Evolutionary conservation across 2,888 invertebrate species (phyloP).

Genomic region (Dioctria rufipes): DNA sequence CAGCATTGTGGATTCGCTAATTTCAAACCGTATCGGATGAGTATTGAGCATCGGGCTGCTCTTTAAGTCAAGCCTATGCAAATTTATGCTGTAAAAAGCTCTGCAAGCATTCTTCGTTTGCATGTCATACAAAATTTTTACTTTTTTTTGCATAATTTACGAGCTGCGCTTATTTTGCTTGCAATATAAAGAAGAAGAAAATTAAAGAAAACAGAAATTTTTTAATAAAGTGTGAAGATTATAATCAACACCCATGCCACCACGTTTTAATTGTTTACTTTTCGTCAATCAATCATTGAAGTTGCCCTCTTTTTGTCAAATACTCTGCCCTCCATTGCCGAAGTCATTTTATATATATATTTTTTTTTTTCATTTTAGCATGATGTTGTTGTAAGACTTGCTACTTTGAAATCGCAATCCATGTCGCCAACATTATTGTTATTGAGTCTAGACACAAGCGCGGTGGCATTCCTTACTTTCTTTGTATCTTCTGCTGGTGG

Average conservation of each 20-base stretch:
- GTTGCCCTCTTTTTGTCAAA: neutral
- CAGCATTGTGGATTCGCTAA: conserved; percentile 13
- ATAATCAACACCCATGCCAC: neutral
- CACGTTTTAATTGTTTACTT: conserved; percentile 5
- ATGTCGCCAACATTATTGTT: conserved; percentile 39
- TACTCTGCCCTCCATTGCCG: neutral
- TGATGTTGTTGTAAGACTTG: neutral
- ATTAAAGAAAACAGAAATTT: neutral
- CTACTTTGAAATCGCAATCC: neutral
- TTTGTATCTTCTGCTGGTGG: neutral
- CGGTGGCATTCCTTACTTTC: conserved; percentile 8
- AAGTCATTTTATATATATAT: too few relatives aligned
- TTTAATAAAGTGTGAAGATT: neutral
- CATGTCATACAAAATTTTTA: conserved; percentile 9
- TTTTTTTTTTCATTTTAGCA: too few relatives aligned
- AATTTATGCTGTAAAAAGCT: conserved; percentile 34
- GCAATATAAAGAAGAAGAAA: neutral
- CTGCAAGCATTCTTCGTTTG: conserved; percentile 24
- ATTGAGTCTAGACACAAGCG: conserved; percentile 38
- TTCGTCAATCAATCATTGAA: neutral
- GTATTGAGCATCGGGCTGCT: conserved; percentile 29
- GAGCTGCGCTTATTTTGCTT: neutral
- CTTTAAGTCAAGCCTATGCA: conserved; percentile 32
- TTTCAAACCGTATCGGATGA: conserved; percentile 1
- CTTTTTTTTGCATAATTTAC: neutral